Evolutionary conservation across 2,113 vertebrate species (phyloP), one percentile per base, ranked within the genome.

Genomic region (Pollimyrus isidori): DNA sequence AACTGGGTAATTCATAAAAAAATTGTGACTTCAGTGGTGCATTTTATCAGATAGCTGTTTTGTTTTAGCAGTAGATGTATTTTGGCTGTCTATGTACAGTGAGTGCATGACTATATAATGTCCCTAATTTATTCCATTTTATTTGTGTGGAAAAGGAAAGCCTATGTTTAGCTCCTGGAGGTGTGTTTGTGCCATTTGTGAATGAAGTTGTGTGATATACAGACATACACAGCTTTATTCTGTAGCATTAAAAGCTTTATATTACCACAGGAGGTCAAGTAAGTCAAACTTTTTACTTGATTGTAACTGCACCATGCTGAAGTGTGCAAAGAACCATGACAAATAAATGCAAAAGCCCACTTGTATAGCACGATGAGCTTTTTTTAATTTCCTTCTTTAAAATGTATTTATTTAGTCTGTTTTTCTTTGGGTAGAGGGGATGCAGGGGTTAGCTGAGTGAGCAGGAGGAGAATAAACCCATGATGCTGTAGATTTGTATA

Each of bases 261-360:
- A 46, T 69, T 23, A 82, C 76, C 35, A 3, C 76, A 42, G 91
- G 83, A 69, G 7, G 91, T 53, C 45, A 89, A 89, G 85, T 48
- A 73, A 87, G 87, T 4, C 17, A 90, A 80, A 90, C 17, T 91
- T 91, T 94, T 86, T 92, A 91, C 87, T 92, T 90, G 87, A 91
- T 91, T 92, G 92, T 92, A 92, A 91, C 0, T 48, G 83, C 83
- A 90, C 90, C 85, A 73, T 84, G 45, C 5, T 42, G 19, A 46
- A 84, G 26, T 92, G 89, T 53, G 90, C 90, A 89, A 58, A 58
- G 91, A 83, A 88, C 89, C 30, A 88, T 89, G 82, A 89, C 89
- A 93, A 95, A 94, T 95, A 94, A 95, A 95, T 92, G 90, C 91
- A 93, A 89, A 94, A 93, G 82, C 91, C 91, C 84, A 42, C 26